Percentiles rank a stretch among this genome's conserved stretches.
phyloP scores from a whole-genome alignment of 1,140 invertebrate species.

The Achatina immaculata region DNA sequence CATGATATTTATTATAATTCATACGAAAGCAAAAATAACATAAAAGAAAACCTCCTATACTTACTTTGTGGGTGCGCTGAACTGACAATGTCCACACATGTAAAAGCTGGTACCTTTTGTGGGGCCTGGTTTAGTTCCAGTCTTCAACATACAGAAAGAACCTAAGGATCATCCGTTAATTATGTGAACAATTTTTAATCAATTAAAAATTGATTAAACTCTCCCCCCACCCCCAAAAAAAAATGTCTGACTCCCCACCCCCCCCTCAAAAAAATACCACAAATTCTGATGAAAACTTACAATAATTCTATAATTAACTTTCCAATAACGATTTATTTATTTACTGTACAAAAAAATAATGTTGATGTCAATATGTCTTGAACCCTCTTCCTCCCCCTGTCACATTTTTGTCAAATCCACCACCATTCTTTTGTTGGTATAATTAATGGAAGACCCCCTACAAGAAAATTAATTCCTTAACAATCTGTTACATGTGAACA shows the following conservation, averaged over 20 bases:
- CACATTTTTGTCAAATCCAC: too few relatives aligned
- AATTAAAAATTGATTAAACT: not conserved
- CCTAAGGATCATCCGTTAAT: conserved; percentile 25
- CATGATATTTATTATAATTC: not conserved
- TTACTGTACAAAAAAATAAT: too few relatives aligned
- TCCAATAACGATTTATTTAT: too few relatives aligned
- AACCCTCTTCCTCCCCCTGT: too few relatives aligned
- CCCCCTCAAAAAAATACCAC: too few relatives aligned
- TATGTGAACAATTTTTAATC: not conserved
- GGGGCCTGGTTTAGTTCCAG: conserved; percentile 42
- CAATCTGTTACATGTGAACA: too few relatives aligned
- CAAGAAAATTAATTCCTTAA: too few relatives aligned
- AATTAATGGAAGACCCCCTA: too few relatives aligned
- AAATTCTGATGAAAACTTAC: too few relatives aligned
- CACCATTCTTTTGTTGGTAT: too few relatives aligned
- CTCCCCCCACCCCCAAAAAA: not conserved
- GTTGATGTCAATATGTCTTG: too few relatives aligned
- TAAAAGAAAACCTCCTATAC: not conserved
- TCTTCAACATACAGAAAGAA: conserved; percentile 42
- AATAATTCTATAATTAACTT: too few relatives aligned
- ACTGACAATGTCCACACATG: conserved; percentile 42
- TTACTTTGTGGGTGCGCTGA: conserved; percentile 32
- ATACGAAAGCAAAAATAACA: not conserved
- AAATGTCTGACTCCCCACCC: not conserved
- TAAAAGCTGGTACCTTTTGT: conserved; percentile 43